phyloP scores from a whole-genome alignment of 2,888 invertebrate species.

The Acanthococcus lagerstroemiae region DNA sequence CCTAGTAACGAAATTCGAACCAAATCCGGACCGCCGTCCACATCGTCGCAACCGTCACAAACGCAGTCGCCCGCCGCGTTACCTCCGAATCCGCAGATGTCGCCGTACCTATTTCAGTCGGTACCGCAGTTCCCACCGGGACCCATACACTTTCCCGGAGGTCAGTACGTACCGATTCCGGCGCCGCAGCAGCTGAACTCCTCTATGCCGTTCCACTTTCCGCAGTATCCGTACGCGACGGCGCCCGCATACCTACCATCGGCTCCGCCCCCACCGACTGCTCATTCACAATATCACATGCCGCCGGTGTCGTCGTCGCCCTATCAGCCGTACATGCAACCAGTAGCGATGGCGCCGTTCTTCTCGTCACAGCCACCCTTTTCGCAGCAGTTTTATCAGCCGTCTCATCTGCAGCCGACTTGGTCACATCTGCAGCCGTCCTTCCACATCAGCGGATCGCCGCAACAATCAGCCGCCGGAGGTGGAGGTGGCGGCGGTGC shows the following conservation, averaged over 20 bases:
- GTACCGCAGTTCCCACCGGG: slow-evolving; percentile 11
- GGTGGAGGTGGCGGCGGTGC: neutral
- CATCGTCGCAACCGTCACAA: neutral
- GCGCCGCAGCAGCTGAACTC: slow-evolving; percentile 16
- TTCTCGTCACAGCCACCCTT: slow-evolving; percentile 20
- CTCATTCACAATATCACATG: slow-evolving; percentile 22
- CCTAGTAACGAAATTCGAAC: slow-evolving; percentile 3
- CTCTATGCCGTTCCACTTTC: slow-evolving; percentile 5
- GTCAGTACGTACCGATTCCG: slow-evolving; percentile 11
- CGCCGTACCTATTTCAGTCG: slow-evolving; percentile 4
- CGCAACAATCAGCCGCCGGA: neutral
- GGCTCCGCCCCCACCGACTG: neutral
- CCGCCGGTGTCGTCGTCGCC: slow-evolving; percentile 8
- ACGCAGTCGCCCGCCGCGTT: neutral
- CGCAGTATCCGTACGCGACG: slow-evolving; percentile 10
- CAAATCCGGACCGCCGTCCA: neutral
- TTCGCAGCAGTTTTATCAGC: slow-evolving; percentile 10
- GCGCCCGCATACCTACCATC: neutral
- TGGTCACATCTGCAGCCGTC: slow-evolving; percentile 21
- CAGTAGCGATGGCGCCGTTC: slow-evolving; percentile 13
- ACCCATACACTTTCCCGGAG: slow-evolving; percentile 15
- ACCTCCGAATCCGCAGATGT: neutral
- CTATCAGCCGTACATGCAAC: slow-evolving; percentile 24
- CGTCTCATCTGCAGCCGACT: slow-evolving; percentile 14
- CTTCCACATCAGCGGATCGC: slow-evolving; percentile 5